Percentiles rank a stretch among this genome's conserved stretches.
phyloP scores from a whole-genome alignment of 2,888 invertebrate species.

The Saturnia pavonia region DNA sequence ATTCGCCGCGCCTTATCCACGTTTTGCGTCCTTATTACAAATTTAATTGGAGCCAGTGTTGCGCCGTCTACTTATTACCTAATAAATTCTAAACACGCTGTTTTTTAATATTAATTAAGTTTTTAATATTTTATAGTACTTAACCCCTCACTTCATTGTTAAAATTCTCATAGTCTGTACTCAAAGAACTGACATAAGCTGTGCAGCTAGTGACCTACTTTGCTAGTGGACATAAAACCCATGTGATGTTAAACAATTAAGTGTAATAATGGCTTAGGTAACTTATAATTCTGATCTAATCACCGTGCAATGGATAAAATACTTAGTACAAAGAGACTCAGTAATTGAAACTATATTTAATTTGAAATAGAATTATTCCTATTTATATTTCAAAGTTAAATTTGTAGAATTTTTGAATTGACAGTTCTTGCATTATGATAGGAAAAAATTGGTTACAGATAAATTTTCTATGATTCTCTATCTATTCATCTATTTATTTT shows the following conservation, averaged over 20 bases:
- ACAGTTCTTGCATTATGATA: no score
- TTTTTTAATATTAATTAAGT: background rate
- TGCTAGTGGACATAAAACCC: background rate
- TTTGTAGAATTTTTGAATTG: no score
- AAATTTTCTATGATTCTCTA: no score
- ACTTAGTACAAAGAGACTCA: background rate
- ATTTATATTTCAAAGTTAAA: background rate
- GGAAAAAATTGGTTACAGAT: no score
- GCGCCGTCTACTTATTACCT: background rate
- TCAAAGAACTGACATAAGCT: background rate
- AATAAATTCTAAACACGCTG: background rate
- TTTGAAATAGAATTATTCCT: background rate
- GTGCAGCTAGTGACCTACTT: conserved; percentile 9
- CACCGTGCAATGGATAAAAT: background rate
- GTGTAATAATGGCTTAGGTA: background rate
- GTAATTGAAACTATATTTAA: no score
- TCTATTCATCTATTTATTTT: no score
- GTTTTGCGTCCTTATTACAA: conserved; percentile 1
- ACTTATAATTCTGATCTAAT: background rate
- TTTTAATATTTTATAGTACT: background rate
- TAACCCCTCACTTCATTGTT: background rate
- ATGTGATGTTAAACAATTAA: background rate
- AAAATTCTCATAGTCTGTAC: background rate
- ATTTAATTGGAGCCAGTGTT: background rate
- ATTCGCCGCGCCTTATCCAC: conserved; percentile 29